Conservation (phyloP, 1,140 invertebrate species). For the Limonius californicus region DNA sequence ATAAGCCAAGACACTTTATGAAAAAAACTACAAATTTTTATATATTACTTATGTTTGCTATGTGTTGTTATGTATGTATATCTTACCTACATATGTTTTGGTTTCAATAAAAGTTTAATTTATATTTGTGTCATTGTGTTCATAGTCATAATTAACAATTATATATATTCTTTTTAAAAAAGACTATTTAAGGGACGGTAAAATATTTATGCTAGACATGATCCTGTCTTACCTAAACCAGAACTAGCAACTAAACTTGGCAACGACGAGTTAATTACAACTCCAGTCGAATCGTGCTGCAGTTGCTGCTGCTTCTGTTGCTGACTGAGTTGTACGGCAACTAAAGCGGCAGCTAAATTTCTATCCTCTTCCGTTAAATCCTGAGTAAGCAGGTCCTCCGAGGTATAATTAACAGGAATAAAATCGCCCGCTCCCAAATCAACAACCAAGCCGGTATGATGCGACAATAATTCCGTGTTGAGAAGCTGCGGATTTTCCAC, state of each 20-base stretch:
- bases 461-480: constrained; percentile 41
- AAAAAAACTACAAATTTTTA: no score
- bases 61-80: no score
- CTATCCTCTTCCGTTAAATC: constrained; percentile 52
- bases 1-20: no score
- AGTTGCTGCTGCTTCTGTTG: constrained; percentile 50
- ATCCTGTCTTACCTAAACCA: constrained; percentile 17
- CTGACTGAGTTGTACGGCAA: constrained; percentile 53
- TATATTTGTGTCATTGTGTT: no score
- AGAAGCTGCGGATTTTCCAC: constrained; percentile 41
- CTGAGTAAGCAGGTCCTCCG: constrained; percentile 43
- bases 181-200: no score
- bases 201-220: no score
- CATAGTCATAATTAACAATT: no score
- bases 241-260: constrained; percentile 28
- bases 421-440: constrained; percentile 44
- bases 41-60: no score
- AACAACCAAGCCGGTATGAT: constrained; percentile 43
- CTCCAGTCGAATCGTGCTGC: constrained; percentile 32
- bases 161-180: no score
- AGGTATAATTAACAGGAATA: constrained; percentile 45
- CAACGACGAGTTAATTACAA: constrained; percentile 26
- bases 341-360: constrained; percentile 51
- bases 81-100: no score
- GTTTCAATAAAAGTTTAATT: no score